Evolutionary conservation across 2,797 vertebrate genomes (phyloP), one percentile per base, ranked within the genome.

Genomic region (Hafferia zeledoni): DNA sequence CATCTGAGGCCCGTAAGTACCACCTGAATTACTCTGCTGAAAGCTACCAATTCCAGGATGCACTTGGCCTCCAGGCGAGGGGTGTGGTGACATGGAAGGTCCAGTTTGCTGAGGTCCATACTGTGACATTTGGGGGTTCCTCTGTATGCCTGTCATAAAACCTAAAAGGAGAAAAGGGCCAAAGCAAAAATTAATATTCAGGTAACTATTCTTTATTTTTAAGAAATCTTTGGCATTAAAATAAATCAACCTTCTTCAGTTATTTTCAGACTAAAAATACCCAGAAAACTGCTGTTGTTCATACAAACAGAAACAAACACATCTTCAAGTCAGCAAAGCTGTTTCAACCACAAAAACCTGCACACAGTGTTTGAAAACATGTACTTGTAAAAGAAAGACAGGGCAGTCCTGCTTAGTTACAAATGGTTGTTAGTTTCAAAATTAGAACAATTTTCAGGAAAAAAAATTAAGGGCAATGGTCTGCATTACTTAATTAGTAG

Each of bases 21-120:
- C 98, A 52, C 98, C 96, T 57, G 98, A 98, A 93, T 98, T 98
- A 89, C 98, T 98, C 97, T 99, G 99, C 95, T 98, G 98, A 97
- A 99, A 99, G 89, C 98, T 96, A 94, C 98, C 93, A 89, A 99
- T 98, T 70, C 98, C 98, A 82, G 98, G 97, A 96, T 99, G 99
- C 96, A 99, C 96, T 70, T 99, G 98, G 78, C 98, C 98, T 93
- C 98, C 99, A 47, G 99, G 98, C 67, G 99, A 98, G 55, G 98
- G 98, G 89, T 99, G 99, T 53, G 99, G 99, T 78, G 99, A 99
- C 98, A 99, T 98, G 63, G 99, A 98, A 41, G 98, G 98, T 93
- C 98, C 99, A 9, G 98, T 98, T 93, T 99, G 99, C 64, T 99
- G 99, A 95, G 99, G 97, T 79, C 98, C 98, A 96, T 99, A 99